Evolutionary conservation across 2,113 vertebrate species (phyloP).

Genomic region (Tauraco erythrolophus): DNA sequence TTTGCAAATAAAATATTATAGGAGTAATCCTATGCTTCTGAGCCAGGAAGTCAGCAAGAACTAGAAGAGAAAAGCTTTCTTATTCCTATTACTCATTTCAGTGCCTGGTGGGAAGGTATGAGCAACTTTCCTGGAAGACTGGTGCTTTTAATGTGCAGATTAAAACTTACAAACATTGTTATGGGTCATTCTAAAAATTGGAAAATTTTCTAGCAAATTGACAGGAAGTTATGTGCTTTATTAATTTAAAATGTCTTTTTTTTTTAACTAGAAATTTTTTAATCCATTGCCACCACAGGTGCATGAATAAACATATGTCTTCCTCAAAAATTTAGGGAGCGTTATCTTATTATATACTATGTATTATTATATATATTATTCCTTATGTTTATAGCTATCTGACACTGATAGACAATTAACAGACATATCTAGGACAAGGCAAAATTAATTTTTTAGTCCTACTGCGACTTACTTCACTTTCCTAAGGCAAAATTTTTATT

Average conservation of each 20-base stretch:
- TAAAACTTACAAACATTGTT: background rate
- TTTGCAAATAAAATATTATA: background rate
- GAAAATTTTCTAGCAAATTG: background rate
- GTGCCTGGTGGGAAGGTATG: background rate
- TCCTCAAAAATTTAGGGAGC: background rate
- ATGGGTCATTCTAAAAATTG: background rate
- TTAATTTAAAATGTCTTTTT: accelerated
- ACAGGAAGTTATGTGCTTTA: background rate
- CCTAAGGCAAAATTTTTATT: background rate
- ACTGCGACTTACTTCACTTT: background rate
- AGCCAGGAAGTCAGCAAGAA: background rate
- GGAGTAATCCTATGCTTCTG: background rate
- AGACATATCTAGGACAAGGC: background rate
- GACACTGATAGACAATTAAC: background rate
- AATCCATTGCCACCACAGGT: background rate
- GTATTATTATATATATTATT: background rate
- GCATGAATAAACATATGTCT: accelerated
- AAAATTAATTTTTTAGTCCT: background rate
- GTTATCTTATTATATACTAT: background rate
- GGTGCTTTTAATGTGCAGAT: background rate
- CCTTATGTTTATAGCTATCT: background rate
- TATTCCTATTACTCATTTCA: background rate
- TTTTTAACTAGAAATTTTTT: background rate
- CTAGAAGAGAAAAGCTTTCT: background rate
- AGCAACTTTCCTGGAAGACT: background rate